Evolutionary conservation across 2,888 invertebrate species (phyloP), one percentile per base, ranked within the genome.

Genomic region (Spisula solida): DNA sequence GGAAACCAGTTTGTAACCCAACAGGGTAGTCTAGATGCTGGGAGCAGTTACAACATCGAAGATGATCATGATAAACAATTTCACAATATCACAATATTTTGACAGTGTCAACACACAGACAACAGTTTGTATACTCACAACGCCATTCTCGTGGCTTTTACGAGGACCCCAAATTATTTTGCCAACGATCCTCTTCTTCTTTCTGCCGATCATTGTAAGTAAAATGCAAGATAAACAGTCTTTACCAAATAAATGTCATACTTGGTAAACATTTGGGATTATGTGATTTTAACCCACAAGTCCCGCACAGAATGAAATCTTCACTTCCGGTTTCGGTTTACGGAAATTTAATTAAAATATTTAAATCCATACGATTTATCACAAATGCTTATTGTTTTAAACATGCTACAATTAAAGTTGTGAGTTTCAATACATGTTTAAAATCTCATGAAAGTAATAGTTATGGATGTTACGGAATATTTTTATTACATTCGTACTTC

Each of bases 81-180:
- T 66, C 31, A 31, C 2, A 29, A 70, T n/a, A n/a, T 29, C 14
- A 75, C 75, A 60, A 60, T 60, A n/a, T 25, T 60, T 60, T 25
- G 60, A 60, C 5, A n/a, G 75, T 5, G 70, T 75, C 31, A 75
- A 34, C 14, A 34, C 29, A 75, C 34, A 34, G 31, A 31, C 31
- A 18, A 14, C 18, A 34, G 6, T 75, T 25, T 25, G 70, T 14
- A 75, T 75, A 84, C 88, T 88, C 91, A 94, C 94, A 80, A 86
- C 85, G 80, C 94, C 94, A 89, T 94, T 94, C 87, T 94, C 94
- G 80, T 93, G 93, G 66, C 91, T 89, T 89, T 94, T 94, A 70
- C 92, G 85, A 14, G 94, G 94, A 56, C 93, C 93, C 94, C 94
- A 94, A 81, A 92, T 91, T 82, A 94, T 94, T 83, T 94, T 94